Conservation (phyloP, 2,888 invertebrate genomes). For the Pyrochroa serraticornis region DNA sequence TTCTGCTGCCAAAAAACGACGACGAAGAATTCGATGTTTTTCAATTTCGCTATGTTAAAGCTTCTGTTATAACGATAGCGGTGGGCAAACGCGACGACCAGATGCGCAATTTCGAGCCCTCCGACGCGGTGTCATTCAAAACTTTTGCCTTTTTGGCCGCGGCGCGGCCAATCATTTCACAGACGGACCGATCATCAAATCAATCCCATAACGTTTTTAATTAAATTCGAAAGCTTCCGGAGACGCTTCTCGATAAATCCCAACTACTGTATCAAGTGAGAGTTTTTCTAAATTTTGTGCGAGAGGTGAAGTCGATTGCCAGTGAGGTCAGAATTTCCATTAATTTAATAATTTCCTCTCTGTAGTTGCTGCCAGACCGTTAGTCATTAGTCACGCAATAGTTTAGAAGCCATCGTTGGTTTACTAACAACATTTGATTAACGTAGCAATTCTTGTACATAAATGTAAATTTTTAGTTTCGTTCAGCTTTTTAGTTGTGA, state of each 20-base stretch:
- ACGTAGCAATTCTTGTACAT: not conserved
- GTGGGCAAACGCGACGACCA: conserved; percentile 60
- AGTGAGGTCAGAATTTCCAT: not conserved
- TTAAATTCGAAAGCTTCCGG: too few relatives aligned
- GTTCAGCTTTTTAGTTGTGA: conserved; percentile 30
- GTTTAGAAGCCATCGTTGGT: too few relatives aligned
- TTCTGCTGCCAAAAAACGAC: conserved; percentile 39
- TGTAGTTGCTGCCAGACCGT: not conserved
- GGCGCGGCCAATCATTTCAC: conserved; percentile 30
- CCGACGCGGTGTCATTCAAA: conserved; percentile 51
- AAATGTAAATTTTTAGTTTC: conserved; percentile 5
- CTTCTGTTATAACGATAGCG: conserved; percentile 46
- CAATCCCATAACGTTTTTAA: too few relatives aligned
- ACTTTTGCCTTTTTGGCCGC: conserved; percentile 48
- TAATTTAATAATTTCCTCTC: not conserved
- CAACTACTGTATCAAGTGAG: too few relatives aligned
- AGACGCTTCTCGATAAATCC: too few relatives aligned
- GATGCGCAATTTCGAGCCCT: conserved; percentile 51
- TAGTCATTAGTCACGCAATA: too few relatives aligned
- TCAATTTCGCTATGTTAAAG: conserved; percentile 19
- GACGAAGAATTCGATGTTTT: conserved; percentile 43
- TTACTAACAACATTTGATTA: too few relatives aligned
- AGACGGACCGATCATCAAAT: too few relatives aligned
- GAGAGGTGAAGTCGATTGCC: too few relatives aligned
- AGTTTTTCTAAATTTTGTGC: too few relatives aligned